phyloP scores from a whole-genome alignment of 1,140 invertebrate genomes.

The Ips typographus region DNA sequence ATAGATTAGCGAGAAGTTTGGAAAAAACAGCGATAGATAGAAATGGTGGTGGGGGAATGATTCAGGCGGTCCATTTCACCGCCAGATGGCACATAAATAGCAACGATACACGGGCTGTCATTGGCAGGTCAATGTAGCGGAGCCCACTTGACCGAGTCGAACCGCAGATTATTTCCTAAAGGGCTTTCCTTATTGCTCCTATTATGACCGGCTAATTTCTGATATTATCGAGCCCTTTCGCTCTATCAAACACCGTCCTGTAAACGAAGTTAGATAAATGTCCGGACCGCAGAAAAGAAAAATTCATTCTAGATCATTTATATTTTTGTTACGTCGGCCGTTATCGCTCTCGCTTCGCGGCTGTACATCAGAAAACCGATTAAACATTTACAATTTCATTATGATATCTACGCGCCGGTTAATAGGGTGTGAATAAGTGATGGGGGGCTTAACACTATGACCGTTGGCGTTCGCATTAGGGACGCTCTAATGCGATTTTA shows the following conservation, averaged over 20 bases:
- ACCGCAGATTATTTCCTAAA: slow-evolving; percentile 20
- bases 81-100: slow-evolving; percentile 37
- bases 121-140: slow-evolving; percentile 26
- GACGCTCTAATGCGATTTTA: not conserved
- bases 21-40: not conserved
- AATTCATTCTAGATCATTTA: too few relatives aligned
- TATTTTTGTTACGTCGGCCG: too few relatives aligned
- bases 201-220: slow-evolving; percentile 23
- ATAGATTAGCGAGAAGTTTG: too few relatives aligned
- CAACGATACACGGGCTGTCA: slow-evolving; percentile 32
- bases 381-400: slow-evolving; percentile 35
- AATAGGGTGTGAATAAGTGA: slow-evolving; percentile 34
- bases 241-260: not conserved
- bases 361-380: slow-evolving; percentile 20
- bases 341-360: too few relatives aligned
- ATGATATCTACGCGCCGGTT: slow-evolving; percentile 34
- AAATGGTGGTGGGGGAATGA: not conserved
- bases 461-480: not conserved
- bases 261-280: not conserved
- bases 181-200: slow-evolving; percentile 9
- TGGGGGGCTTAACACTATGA: slow-evolving; percentile 12
- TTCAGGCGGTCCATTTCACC: slow-evolving; percentile 34
- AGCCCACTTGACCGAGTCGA: slow-evolving; percentile 33
- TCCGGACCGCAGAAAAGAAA: not conserved
- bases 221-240: slow-evolving; percentile 10